A percentile compares a stretch with the other conserved stretches of the same genome.
phyloP scores from a whole-genome alignment of 2,113 vertebrate genomes.

The Micromys minutus region DNA sequence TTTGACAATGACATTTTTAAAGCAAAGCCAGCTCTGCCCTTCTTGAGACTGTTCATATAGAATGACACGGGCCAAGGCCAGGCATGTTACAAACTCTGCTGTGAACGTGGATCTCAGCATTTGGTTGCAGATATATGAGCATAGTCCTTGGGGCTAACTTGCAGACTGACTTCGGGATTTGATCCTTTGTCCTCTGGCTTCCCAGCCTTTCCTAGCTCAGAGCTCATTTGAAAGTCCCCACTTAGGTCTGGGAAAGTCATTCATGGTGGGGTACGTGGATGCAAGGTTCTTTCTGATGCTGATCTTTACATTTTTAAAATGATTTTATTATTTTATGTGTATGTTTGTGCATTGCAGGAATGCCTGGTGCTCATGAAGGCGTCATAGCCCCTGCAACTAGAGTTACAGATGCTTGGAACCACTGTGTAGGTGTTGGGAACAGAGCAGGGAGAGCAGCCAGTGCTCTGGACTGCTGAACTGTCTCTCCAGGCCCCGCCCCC shows the following conservation, averaged over 20 bases:
- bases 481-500: not conserved
- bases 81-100: not conserved
- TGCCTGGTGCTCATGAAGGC: not conserved
- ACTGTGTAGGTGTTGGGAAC: not conserved
- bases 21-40: slow-evolving; percentile 40
- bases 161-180: not conserved
- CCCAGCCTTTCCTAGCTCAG: not conserved
- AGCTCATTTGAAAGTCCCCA: not conserved
- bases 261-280: not conserved
- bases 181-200: not conserved
- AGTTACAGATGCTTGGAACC: not conserved
- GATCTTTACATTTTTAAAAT: not conserved
- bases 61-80: not conserved
- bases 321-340: not conserved
- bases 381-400: not conserved
- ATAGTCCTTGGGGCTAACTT: not conserved
- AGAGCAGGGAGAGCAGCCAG: too few relatives aligned
- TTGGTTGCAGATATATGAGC: not conserved
- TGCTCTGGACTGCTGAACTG: not conserved
- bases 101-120: not conserved
- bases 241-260: not conserved
- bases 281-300: not conserved
- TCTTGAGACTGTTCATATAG: slow-evolving; percentile 18
- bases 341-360: not conserved
- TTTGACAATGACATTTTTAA: slow-evolving; percentile 53